phyloP scores from a whole-genome alignment of 1,140 invertebrate genomes.

The Maniola jurtina region DNA sequence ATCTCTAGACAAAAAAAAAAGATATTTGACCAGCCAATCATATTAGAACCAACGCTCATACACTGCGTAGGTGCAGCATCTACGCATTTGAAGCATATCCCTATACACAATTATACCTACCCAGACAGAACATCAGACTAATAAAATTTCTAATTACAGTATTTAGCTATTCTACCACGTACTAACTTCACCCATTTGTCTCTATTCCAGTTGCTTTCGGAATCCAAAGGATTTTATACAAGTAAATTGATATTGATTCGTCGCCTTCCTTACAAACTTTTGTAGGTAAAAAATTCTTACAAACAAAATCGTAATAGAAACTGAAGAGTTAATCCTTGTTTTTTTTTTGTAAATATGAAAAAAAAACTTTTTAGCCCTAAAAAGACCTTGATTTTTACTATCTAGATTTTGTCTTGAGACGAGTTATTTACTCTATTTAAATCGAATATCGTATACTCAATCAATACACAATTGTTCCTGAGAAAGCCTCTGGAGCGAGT shows the following conservation, averaged over 20 bases:
- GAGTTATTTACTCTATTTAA: no score
- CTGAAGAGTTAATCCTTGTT: no score
- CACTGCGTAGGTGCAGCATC: no score
- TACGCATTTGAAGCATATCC: no score
- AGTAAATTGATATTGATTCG: constrained; percentile 8
- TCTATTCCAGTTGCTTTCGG: background rate
- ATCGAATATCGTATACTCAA: background rate
- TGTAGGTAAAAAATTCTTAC: background rate
- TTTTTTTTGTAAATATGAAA: background rate
- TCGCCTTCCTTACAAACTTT: background rate
- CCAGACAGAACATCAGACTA: background rate
- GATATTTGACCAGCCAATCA: no score
- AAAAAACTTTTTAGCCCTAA: background rate
- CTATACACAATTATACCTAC: background rate
- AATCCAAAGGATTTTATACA: background rate
- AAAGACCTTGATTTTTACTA: background rate
- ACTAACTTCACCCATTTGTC: background rate
- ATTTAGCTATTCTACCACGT: constrained; percentile 4
- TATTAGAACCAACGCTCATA: no score
- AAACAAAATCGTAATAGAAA: no score
- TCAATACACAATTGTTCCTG: constrained; percentile 11
- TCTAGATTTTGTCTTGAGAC: no score
- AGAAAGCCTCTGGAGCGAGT: constrained; percentile 11
- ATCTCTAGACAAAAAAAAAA: no score
- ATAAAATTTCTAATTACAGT: constrained; percentile 1